Base-by-base conservation (phyloP, 2,888 invertebrate genomes). In the Dromius quadrimaculatus region DNA sequence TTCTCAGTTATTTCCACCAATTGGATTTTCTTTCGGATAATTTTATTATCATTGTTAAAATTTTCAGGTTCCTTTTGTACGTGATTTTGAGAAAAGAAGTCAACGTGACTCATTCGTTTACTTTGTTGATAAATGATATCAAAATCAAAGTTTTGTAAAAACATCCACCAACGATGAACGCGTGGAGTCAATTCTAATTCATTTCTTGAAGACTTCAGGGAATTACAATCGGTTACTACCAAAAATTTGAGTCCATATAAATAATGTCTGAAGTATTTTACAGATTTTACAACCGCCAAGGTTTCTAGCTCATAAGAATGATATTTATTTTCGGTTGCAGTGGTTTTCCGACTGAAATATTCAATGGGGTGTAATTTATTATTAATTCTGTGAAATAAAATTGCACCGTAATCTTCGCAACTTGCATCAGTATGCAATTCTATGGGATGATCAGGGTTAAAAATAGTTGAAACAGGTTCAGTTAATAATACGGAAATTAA, bases 141-240 rank as follows among this genome's bases (percentile, higher is more conserved):
- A 65, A 74, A 72, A 28, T 70, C 65, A 43, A 71, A 74, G 2
- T 47, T 19, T 54, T 76, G 75, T 23, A 76, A 71, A 63, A 74
- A 74, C 11, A 74, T 62, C 75, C 75, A 77, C 75, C 75, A 77
- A 1, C 75, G 41, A 20, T 74, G 65, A 6, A 76, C 74, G 22
- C 75, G 43, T 6, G 74, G 75, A 6, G 69, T 73, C 23, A 77
- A 57, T 34, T 34, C 73, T 13, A 65, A 71, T 65, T 76, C 75
- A 1, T 32, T 71, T 41, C 70, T 66, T 1, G 75, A 71, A 4
- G 73, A 71, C 45, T 73, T 74, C n/a, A 76, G 64, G 4, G 74
- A 74, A 43, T 75, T 74, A 57, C 76, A 77, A 62, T 80, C 79
- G 3, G 79, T 79, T 1, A 76, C 71, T 0, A 79, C 73, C n/a